Evolutionary conservation across 2,797 vertebrate species (phyloP).

Genomic region (Pipistrellus pygmaeus): DNA sequence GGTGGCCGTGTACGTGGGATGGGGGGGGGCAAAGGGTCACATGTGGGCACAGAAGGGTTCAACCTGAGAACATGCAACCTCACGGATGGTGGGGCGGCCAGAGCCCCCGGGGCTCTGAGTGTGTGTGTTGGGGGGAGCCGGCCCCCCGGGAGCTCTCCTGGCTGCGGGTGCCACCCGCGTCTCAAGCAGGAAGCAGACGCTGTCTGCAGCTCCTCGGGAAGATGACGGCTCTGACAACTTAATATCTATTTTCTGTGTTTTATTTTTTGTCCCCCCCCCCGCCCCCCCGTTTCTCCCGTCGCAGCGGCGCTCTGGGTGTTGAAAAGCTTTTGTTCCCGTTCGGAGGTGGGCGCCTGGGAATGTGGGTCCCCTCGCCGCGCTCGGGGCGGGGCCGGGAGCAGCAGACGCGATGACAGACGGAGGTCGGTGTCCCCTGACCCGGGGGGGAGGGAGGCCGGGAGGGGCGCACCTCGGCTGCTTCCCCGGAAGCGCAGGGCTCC

Average conservation of each 20-base stretch:
- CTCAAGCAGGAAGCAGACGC: slow-evolving; percentile 49
- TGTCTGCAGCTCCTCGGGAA: neutral
- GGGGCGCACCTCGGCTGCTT: neutral
- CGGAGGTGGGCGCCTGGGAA: neutral
- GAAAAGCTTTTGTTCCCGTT: slow-evolving; percentile 46
- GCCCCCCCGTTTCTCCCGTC: neutral
- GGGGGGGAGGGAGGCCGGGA: slow-evolving; percentile 32
- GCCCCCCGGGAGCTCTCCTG: neutral
- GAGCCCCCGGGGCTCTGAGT: neutral
- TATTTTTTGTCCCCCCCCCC: neutral
- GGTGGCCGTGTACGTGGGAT: slow-evolving; percentile 25
- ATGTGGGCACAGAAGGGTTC: slow-evolving; percentile 11
- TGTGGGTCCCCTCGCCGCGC: slow-evolving; percentile 45
- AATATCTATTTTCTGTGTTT: slow-evolving; percentile 68
- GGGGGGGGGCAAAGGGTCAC: neutral
- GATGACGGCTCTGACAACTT: slow-evolving; percentile 65
- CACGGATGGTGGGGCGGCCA: neutral
- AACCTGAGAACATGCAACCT: neutral
- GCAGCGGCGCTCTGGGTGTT: neutral
- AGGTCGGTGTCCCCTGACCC: neutral
- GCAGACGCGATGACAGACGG: neutral
- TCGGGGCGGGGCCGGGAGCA: slow-evolving; percentile 45
- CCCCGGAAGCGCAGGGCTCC: slow-evolving; percentile 32
- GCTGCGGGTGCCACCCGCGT: neutral
- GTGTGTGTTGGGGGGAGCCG: rapidly evolving